These are phyloP conservation scores for Bufotes viridis DNA, from an alignment of 2,797 vertebrate genomes.

Conservation along the genomic window DNA sequence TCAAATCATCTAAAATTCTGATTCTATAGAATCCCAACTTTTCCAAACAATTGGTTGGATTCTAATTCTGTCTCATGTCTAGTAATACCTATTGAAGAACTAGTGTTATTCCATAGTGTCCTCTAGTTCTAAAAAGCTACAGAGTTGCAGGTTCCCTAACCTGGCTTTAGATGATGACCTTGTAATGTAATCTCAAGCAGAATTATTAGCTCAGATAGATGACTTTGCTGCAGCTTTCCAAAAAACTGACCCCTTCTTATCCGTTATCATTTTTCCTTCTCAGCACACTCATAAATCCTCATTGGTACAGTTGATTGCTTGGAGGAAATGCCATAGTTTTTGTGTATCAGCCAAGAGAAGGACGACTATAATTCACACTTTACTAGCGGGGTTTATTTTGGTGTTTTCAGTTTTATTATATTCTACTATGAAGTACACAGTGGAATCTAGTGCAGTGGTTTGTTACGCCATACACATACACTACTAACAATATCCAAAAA, in stretches of 20 bases:
- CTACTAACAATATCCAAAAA: neutral
- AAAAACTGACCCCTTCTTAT: slow-evolving; percentile 27
- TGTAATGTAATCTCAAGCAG: slow-evolving; percentile 23
- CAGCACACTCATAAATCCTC: slow-evolving; percentile 11
- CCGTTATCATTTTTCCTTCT: slow-evolving; percentile 26
- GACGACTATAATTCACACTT: neutral
- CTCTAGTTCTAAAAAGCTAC: neutral
- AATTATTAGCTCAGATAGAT: slow-evolving; percentile 33
- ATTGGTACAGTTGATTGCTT: slow-evolving; percentile 26
- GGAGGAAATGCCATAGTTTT: neutral
- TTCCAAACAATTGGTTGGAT: too few species aligned
- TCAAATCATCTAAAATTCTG: too few species aligned
- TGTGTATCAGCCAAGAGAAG: slow-evolving; percentile 1
- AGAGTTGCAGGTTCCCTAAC: neutral
- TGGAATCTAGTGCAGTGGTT: neutral
- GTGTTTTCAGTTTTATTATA: neutral
- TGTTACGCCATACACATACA: neutral
- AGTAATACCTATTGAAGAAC: neutral
- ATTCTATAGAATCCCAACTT: too few species aligned
- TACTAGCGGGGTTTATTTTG: neutral
- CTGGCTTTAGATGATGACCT: slow-evolving; percentile 12
- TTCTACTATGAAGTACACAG: neutral
- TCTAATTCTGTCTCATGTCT: too few species aligned
- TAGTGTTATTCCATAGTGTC: neutral
- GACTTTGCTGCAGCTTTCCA: slow-evolving; percentile 19